Evolutionary conservation across 1,140 invertebrate genomes (phyloP).

Genomic region (Cryptotermes secundus): DNA sequence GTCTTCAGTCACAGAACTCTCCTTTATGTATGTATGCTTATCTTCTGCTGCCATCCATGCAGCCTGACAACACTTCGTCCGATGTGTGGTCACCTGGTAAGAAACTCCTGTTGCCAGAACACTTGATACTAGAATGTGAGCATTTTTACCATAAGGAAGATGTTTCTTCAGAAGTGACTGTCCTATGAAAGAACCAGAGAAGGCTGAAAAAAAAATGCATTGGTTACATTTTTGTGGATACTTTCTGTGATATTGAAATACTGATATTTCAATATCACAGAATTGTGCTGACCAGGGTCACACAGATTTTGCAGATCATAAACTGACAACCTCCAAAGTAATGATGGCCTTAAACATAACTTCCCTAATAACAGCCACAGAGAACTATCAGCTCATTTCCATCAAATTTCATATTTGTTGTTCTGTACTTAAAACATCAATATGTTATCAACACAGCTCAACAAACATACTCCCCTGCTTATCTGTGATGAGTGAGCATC

Average conservation of each 20-base stretch:
- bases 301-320: too few relatives aligned
- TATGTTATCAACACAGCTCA: too few relatives aligned
- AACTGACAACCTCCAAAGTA: too few relatives aligned
- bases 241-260: too few relatives aligned
- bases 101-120: slow-evolving; percentile 42
- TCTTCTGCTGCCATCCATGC: slow-evolving; percentile 52
- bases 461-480: too few relatives aligned
- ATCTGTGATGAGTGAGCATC: too few relatives aligned
- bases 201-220: slow-evolving; percentile 43
- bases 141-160: slow-evolving; percentile 47
- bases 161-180: slow-evolving; percentile 47
- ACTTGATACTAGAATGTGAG: slow-evolving; percentile 47
- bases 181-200: slow-evolving; percentile 49
- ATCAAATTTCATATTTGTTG: too few relatives aligned
- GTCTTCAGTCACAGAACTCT: slow-evolving; percentile 29
- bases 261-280: neutral
- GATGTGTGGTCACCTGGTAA: slow-evolving; percentile 48
- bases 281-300: neutral
- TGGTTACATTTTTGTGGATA: too few relatives aligned
- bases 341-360: too few relatives aligned
- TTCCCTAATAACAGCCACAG: too few relatives aligned
- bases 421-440: too few relatives aligned
- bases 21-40: slow-evolving; percentile 49
- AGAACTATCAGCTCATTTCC: too few relatives aligned
- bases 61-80: slow-evolving; percentile 50